Base-by-base conservation (phyloP, 2,888 invertebrate genomes). In the Byasa hedistus region DNA sequence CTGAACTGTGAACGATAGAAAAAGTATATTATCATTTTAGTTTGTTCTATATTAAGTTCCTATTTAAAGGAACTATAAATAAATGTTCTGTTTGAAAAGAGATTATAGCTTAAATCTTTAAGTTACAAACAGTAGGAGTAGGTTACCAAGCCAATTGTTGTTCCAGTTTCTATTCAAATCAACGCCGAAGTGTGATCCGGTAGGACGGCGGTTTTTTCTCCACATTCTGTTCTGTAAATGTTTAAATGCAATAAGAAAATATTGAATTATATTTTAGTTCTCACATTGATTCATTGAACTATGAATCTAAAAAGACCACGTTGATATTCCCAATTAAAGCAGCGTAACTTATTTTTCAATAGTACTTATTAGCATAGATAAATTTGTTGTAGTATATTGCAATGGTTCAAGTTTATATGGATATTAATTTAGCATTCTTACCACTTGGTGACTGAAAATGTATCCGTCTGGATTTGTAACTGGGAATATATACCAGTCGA, bases 131-230 rank as follows among this genome's bases (percentile, higher is more conserved):
- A 4, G 23, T 22, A 61, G 44, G 55, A 21, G 23, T 51, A 74
- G 83, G 5, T 82, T 81, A 93, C 93, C 80, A 69, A 93, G 91
- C 95, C 95, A 96, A 70, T 93, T 93, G 76, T 91, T 94, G 69
- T 92, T 94, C 94, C 95, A 96, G 80, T 96, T 96, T 69, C 96
- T 93, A 79, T 97, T 97, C 0, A 95, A 93, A 82, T 97, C 96
- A 0, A 94, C 93, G 5, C 96, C 96, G 68, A 82, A 81, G 72
- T 95, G 93, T 0, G 61, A 55, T 15, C 84, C 90, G 63, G 84
- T 86, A 62, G 81, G 91, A 62, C 94, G 85, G 8, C 94, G 78
- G 61, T 81, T 95, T 77, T 96, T 96, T 21, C 96, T 91, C 96
- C 96, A 96, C 76, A 95, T 70, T 66, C 96, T 93, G 70, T 92